phyloP scores from a whole-genome alignment of 2,797 vertebrate species.

The Poecilia wingei region DNA sequence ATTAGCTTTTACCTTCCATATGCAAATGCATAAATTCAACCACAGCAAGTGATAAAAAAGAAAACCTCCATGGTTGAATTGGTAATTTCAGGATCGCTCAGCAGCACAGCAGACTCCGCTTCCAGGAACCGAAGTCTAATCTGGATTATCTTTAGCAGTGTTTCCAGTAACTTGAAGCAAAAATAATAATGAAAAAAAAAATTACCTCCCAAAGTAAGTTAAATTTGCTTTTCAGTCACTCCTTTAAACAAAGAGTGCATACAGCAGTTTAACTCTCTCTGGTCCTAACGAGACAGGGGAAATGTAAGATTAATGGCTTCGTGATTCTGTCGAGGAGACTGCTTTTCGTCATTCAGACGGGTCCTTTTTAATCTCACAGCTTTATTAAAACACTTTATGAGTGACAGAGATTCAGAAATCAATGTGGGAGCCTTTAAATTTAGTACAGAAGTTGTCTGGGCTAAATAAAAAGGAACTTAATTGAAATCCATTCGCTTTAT shows the following conservation, averaged over 20 bases:
- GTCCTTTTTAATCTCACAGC: background rate
- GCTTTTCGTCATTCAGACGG: background rate
- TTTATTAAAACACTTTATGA: constrained; percentile 1
- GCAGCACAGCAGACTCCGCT: background rate
- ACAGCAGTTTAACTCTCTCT: background rate
- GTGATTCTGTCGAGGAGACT: background rate
- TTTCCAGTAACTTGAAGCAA: background rate
- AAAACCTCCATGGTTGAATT: background rate
- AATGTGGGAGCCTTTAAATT: background rate
- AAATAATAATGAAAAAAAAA: background rate
- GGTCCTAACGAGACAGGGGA: background rate
- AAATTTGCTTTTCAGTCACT: background rate
- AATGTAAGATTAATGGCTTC: constrained; percentile 1
- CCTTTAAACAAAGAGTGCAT: background rate
- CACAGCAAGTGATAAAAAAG: background rate
- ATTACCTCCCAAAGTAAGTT: background rate
- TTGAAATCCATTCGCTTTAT: background rate
- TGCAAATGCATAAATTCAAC: background rate
- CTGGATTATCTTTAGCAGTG: background rate
- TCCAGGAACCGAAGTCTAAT: background rate
- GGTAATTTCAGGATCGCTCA: background rate
- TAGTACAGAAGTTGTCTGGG: background rate
- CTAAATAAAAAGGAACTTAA: background rate
- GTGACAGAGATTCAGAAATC: background rate
- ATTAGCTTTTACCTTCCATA: background rate